Evolutionary conservation across 2,888 invertebrate genomes (phyloP), one percentile per base, ranked within the genome.

Genomic region (Erebia aethiops): DNA sequence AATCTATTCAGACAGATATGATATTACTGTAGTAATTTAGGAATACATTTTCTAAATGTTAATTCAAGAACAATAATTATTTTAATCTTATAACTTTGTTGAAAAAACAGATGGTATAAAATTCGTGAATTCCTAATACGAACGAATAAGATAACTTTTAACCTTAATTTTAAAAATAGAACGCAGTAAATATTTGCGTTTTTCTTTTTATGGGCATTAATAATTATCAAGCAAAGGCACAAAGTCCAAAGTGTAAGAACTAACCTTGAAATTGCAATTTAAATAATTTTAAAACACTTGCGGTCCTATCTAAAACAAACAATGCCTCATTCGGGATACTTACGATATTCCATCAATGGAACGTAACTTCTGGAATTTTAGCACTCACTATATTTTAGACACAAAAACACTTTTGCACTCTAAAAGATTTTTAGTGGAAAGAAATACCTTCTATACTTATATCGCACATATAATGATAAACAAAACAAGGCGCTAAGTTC

Each of bases 221-320:
- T 26, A 8, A n/a, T n/a, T 52, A n/a, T n/a, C 2, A 56, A 41
- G 62, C 57, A 43, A 69, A 49, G 57, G 52, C 26, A 41, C 65
- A 60, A 71, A 69, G 77, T 76, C 71, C 77, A 76, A 77, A 78
- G 80, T 79, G 70, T 80, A 80, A 79, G 76, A 76, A 77, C 76
- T 78, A 74, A 78, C 82, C 82, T 82, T 82, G 82, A 76, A 75
- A 66, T 70, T 35, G 61, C n/a, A 65, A 56, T 54, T 64, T 71
- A 56, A 69, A 70, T 63, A 72, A 71, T 71, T 54, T 10, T 58
- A 58, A 57, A 70, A 49, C 60, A 11, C n/a, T 11, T 13, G 14
- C n/a, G 63, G 49, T 62, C 64, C 46, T 54, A 54, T 57, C 57
- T 58, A 69, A 51, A 69, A 35, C 49, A 69, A 10, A 35, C 49